Base-by-base conservation (phyloP, 2,797 vertebrate genomes). In the Moxostoma hubbsi region DNA sequence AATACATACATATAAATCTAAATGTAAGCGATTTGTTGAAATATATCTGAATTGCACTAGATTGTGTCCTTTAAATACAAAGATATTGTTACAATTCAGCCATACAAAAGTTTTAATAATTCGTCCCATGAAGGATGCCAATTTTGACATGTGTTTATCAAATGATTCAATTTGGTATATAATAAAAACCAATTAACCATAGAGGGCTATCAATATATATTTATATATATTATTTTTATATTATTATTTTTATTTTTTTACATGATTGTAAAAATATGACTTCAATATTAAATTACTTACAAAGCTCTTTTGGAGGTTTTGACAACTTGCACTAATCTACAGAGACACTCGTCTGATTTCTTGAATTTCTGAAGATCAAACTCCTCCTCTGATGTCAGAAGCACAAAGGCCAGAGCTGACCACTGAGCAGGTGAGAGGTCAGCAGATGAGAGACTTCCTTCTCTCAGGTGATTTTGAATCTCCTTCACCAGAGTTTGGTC, bases 331-430 rank as follows among this genome's bases (percentile, higher is more conserved):
- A n/a, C 6, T 7, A 66, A 13, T 18, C 62, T 66, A 13, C 49
- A 18, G 43, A 74, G 72, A 74, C 59, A 74, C n/a, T 63, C 59
- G 0, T 74, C 72, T 15, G 72, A 74, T 43, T 53, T 74, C 12
- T 11, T 36, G 18, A 74, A 74, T 53, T 74, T 74, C 58, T 36
- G 58, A 51, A 74, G 61, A 1, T 74, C 72, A 53, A 74, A 74
- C 2, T 63, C 72, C 1, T 74, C 13, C 0, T 16, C 72, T 45
- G 59, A 74, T 45, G 72, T 74, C 72, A 63, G 6, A 47, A 74
- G 15, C 3, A 74, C 58, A 74, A 51, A 74, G 6, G 36, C 3
- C 12, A 74, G 6, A 74, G 72, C 72, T 11, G 72, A 74, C 72
- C 72, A 74, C 18, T 74, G 72, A 2, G 72, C 59, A 63, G 58